Evolutionary conservation across 2,888 invertebrate genomes (phyloP), one percentile per base, ranked within the genome.

Genomic region (Eupithecia insigniata): DNA sequence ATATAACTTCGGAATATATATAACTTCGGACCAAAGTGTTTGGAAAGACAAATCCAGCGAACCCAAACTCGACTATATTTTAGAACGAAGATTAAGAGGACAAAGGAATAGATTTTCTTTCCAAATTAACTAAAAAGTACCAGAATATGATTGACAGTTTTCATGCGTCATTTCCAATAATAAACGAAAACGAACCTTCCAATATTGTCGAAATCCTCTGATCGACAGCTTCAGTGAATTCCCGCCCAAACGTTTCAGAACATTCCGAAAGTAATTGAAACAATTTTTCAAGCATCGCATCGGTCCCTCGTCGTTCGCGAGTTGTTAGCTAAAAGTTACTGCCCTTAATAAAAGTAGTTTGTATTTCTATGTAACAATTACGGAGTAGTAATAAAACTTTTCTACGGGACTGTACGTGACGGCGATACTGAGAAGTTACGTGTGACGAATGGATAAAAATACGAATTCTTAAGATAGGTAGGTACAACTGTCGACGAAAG

Each of bases 401-500:
- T 87, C 82, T 83, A 84, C 85, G 84, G 83, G 82, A 83, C 81
- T 69, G 79, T 84, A 91, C 92, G 92, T 92, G 92, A 87, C 83
- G 74, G 76, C 82, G 90, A 85, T 88, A 88, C 87, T 80, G 85
- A 90, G 85, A 85, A 83, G 84, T 83, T 88, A 91, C 92, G 91
- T 90, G 91, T 89, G 88, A 89, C 84, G 92, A 91, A 91, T 92
- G 84, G 86, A 85, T 84, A 88, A 90, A 82, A 84, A 83, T 78
- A 76, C 71, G 70, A 79, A 79, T 78, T 81, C 72, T 76, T 73
- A 62, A 62, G 61, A 32, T 62, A 79, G 75, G 77, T 62, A 79
- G 75, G 77, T 79, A 79, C 72, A 55, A 76, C 51, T 66, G 64
- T 22, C 66, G 78, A 84, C 81, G 83, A 87, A 84, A 88, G 85